Base-by-base conservation (phyloP, 2,113 vertebrate genomes). In the Prochilodus magdalenae region DNA sequence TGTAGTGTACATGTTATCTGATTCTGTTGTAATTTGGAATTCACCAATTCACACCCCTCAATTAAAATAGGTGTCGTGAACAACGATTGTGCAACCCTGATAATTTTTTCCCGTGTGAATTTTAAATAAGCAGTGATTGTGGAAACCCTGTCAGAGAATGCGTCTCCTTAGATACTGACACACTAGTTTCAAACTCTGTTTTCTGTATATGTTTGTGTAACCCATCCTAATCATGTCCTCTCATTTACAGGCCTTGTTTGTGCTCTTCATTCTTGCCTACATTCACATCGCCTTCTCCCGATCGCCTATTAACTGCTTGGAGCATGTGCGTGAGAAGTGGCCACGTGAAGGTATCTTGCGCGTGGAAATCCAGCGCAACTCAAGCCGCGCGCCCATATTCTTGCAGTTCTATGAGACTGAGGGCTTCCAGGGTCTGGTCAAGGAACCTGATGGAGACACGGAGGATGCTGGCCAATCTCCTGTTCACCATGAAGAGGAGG, bases 261-360 rank as follows among this genome's bases (percentile, higher is more conserved):
- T 99, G 82, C 96, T 99, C 78, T 98, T 97, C 86, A 98, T 99
- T 89, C 95, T 99, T 85, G 98, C 97, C 27, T 99, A 99, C 85
- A 99, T 99, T 87, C 98, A 99, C 92, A 97, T 99, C 0, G 97
- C 95, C 86, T 99, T 99, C 92, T 99, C 98, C 1, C 97, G 98
- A 44, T 98, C 98, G 0, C 98, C 98, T 75, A 97, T 98, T 81
- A 97, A 97, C 93, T 99, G 98, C 77, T 86, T 99, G 94, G 97
- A 99, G 89, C 96, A 94, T 0, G 98, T 99, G 76, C 93, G 97
- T 0, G 97, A 99, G 44, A 95, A 95, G 49, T 99, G 98, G 98
- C 98, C 98, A 0, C 93, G 98, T 0, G 98, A 99, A 0, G 98
- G 98, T 13, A 95, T 99, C 87, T 84, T 99, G 75, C 88, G 98